Evolutionary conservation across 2,888 invertebrate species (phyloP), one percentile per base, ranked within the genome.

Genomic region (Graphium colonna): DNA sequence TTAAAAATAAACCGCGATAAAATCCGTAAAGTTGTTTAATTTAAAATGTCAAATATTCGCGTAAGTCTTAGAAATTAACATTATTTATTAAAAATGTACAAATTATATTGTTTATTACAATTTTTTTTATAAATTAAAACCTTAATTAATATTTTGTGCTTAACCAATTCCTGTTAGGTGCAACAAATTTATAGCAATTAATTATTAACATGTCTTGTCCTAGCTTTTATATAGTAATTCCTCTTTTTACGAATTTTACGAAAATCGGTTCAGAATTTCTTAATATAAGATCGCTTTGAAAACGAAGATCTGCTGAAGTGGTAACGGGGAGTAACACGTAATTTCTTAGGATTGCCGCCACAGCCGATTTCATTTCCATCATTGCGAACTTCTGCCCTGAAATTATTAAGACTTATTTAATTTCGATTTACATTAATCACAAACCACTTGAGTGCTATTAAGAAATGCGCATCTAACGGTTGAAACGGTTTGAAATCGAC

Each of bases 321-420:
- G 89, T 84, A 13, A 91, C 76, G 0, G 91, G 81, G 28, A 75
- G 65, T 46, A 92, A 61, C 13, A 72, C 70, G 64, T 79, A 92
- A 21, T 82, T 78, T 15, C 89, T 72, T 38, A 92, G 62, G 16
- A 92, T 69, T 0, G 81, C 75, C 1, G 90, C 82, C n/a, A 92
- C 60, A 5, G 86, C 73, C 0, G 84, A 79, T 67, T 92, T 92
- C 75, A 92, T 80, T 68, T 92, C 91, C 66, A 92, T 68, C 71
- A 91, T 83, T 0, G 92, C 92, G 59, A 91, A 92, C 62, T 85
- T 91, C 72, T 92, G 88, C 39, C 92, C 92, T 92, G 74, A 17
- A 80, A 68, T 44, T 28, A 49, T 31, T 46, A 38, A 31, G 3
- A 9, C 31, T 3, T 31, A 31, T 7, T 31, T 8, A 7, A 42